Base-by-base conservation (phyloP, 1,140 invertebrate genomes). In the Oryzaephilus surinamensis region DNA sequence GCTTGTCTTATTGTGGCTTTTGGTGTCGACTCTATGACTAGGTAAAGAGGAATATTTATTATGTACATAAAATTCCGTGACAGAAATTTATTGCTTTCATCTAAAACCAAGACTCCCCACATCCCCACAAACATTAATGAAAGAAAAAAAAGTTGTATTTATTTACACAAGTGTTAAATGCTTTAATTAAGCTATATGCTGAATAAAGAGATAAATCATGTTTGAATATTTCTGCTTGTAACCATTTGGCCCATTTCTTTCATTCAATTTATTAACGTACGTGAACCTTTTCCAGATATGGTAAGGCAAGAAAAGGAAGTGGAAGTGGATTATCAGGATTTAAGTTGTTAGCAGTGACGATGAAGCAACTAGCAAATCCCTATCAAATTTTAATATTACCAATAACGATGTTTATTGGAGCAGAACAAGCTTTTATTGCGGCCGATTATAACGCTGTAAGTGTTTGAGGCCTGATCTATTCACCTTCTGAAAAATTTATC, bases 341-440 rank as follows among this genome's bases (percentile, higher is more conserved):
- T 1, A 67, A 72, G 43, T 65, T 91, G 5, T 59, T 91, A n/a
- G 70, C 79, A 0, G 82, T 87, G 2, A 92, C 88, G 0, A 58
- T 89, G 7, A 74, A 74, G 39, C 79, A 92, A 33, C 63, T 90
- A 13, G 69, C 71, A 18, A 80, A 86, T 52, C 74, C 73, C 17
- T 79, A 82, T 48, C 88, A 93, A 61, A 61, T 93, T 17, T 63
- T 97, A 13, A 71, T 97, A 45, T 71, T 95, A 32, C 90, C 91
- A 0, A 76, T 96, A n/a, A 95, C 88, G 1, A 78, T 93, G 38
- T 97, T 91, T 59, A 93, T 91, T 53, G 92, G 92, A 1, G 74
- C 93, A 17, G 90, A 95, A 56, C 91, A 96, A 62, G 89, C 87
- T 0, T 95, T 94, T 61, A 73, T 94, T 47, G 79, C 82, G 5